Conservation (phyloP, 2,113 vertebrate genomes). For the Ardeotis arabs region DNA sequence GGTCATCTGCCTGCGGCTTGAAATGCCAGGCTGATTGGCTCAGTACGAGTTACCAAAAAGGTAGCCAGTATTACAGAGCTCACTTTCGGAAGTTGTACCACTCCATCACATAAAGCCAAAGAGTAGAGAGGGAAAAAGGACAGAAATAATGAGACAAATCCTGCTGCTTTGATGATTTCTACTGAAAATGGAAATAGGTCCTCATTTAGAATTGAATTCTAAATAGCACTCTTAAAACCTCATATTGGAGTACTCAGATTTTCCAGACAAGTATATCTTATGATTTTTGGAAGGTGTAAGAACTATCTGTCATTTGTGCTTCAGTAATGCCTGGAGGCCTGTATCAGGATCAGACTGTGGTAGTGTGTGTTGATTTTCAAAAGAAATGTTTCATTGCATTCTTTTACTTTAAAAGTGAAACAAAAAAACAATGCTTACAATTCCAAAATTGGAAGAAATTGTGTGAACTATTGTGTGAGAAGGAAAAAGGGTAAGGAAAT, state of each 20-base stretch:
- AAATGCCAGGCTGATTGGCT: not conserved
- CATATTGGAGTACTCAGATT: not conserved
- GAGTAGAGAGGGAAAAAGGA: not conserved
- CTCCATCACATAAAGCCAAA: not conserved
- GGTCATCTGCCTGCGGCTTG: not conserved
- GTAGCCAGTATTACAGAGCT: not conserved
- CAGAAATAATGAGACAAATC: not conserved
- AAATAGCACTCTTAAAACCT: not conserved
- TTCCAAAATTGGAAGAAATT: conserved; percentile 4
- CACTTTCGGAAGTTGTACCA: not conserved
- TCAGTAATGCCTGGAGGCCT: not conserved
- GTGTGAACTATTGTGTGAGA: conserved; percentile 30
- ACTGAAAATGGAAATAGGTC: not conserved
- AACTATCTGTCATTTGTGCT: conserved; percentile 6
- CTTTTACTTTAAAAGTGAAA: conserved; percentile 36
- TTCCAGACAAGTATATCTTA: not conserved
- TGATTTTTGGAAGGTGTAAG: not conserved
- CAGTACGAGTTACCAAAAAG: not conserved
- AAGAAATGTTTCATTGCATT: conserved; percentile 12
- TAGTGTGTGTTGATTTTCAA: not conserved
- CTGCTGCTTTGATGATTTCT: not conserved
- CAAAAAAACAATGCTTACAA: not conserved
- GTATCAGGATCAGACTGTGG: not conserved
- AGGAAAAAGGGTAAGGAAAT: conserved; percentile 38
- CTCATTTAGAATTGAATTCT: not conserved